phyloP scores from a whole-genome alignment of 2,797 vertebrate species.

The Phyllotis vaccarum region DNA sequence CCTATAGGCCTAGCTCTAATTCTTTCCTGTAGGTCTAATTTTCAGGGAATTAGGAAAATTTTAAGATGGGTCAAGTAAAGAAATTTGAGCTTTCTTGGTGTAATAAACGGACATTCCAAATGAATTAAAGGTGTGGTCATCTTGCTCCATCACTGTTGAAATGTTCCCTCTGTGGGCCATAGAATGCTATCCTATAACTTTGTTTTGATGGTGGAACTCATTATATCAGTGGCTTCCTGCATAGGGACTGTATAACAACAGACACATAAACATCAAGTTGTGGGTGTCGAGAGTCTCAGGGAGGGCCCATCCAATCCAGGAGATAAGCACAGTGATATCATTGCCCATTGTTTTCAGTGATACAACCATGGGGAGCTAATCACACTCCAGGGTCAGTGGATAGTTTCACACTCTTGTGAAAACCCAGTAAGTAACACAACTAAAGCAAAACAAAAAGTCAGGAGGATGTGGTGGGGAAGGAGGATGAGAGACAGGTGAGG shows the following conservation, averaged over 20 bases:
- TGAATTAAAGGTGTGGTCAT: background rate
- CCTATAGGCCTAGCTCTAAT: background rate
- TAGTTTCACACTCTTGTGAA: background rate
- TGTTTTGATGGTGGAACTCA: background rate
- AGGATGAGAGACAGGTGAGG: background rate
- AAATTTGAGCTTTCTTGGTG: background rate
- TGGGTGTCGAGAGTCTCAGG: fast-evolving
- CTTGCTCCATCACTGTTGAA: background rate
- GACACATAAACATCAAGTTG: too few species aligned
- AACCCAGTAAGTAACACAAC: background rate
- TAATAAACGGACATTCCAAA: background rate
- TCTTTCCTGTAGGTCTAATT: background rate
- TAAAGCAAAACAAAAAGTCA: background rate
- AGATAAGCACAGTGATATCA: too few species aligned
- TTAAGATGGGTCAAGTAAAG: background rate
- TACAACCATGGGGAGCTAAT: too few species aligned
- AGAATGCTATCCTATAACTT: background rate
- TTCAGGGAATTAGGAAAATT: background rate
- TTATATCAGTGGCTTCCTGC: too few species aligned
- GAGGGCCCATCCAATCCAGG: fast-evolving
- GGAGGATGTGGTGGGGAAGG: background rate
- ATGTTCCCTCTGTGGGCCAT: background rate
- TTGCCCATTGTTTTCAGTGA: background rate
- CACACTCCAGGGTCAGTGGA: too few species aligned
- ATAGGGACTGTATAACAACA: background rate